Percentiles rank a stretch among this genome's conserved stretches.
These are phyloP conservation scores for Drosophila borborema DNA, from an alignment of 2,888 invertebrate genomes.

Conservation along the genomic window DNA sequence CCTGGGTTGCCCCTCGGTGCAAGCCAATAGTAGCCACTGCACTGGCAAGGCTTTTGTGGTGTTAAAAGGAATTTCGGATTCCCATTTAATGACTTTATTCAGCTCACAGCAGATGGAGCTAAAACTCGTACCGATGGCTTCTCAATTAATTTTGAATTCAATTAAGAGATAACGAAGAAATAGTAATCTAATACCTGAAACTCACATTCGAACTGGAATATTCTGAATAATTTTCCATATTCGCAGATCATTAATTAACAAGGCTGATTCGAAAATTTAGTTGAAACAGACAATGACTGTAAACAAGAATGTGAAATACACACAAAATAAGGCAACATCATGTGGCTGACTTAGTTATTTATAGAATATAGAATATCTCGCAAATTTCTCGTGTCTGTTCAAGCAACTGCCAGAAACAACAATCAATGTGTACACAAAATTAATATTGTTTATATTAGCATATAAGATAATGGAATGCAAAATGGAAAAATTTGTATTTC, in stretches of 20 bases:
- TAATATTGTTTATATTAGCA: conserved; percentile 14
- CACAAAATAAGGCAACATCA: neutral
- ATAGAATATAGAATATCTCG: neutral
- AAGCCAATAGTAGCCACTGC: conserved; percentile 1
- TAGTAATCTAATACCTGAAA: neutral
- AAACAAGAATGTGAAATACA: conserved; percentile 6
- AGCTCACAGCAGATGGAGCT: neutral
- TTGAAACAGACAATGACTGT: neutral
- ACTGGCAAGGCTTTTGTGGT: conserved; percentile 21
- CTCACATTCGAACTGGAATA: neutral
- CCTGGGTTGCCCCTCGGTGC: conserved; percentile 10
- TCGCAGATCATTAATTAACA: neutral
- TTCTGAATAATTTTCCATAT: neutral
- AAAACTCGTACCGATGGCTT: neutral
- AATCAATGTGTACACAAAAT: conserved; percentile 8
- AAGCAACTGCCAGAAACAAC: neutral
- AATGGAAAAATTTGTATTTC: neutral
- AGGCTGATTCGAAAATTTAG: neutral
- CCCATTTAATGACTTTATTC: conserved; percentile 12
- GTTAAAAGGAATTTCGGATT: conserved; percentile 9
- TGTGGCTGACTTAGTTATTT: neutral
- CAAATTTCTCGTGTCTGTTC: neutral
- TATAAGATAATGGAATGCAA: neutral
- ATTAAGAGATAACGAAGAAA: neutral
- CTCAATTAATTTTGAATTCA: conserved; percentile 28